Evolutionary conservation across 30 jellyfish, hydroid and myxozoan genomes (phyloP).

Genomic region (Turritopsis dohrnii): DNA sequence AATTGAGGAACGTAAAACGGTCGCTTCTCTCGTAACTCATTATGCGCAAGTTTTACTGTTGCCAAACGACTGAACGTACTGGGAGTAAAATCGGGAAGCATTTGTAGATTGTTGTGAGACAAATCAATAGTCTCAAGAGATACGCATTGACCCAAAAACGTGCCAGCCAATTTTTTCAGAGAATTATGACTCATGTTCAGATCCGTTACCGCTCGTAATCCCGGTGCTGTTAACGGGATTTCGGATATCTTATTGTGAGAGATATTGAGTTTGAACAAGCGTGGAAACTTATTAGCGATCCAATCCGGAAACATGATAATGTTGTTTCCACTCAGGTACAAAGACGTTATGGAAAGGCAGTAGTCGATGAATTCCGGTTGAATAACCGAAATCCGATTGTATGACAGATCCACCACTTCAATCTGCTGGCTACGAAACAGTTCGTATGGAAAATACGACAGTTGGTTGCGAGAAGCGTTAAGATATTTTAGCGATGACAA

Average conservation of each 20-base stretch:
- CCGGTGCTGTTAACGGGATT: constrained; percentile 41
- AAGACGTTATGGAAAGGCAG: constrained; percentile 28
- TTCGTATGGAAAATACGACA: constrained; percentile 60
- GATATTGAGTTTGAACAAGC: constrained; percentile 33
- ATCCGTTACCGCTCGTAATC: constrained; percentile 30
- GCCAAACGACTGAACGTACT: constrained; percentile 35
- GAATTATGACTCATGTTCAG: constrained; percentile 58
- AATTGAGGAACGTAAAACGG: constrained; percentile 76
- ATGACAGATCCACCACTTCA: constrained; percentile 43
- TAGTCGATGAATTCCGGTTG: constrained; percentile 21
- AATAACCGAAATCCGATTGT: constrained; percentile 34
- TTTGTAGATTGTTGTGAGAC: constrained; percentile 40
- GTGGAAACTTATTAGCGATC: constrained; percentile 60
- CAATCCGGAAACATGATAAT: constrained; percentile 52
- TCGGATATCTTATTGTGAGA: constrained; percentile 39
- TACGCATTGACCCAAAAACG: constrained; percentile 41
- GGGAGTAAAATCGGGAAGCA: constrained; percentile 48
- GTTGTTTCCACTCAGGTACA: constrained; percentile 51
- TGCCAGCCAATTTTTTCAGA: no score
- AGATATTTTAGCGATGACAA: constrained; percentile 41
- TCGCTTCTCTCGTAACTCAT: constrained; percentile 41
- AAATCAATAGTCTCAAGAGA: constrained; percentile 56
- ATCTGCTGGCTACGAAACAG: constrained; percentile 35
- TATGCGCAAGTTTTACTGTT: constrained; percentile 55
- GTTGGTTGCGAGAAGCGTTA: constrained; percentile 32